Base-by-base conservation (phyloP, 2,888 invertebrate species). In the Agonopterix heracliana region DNA sequence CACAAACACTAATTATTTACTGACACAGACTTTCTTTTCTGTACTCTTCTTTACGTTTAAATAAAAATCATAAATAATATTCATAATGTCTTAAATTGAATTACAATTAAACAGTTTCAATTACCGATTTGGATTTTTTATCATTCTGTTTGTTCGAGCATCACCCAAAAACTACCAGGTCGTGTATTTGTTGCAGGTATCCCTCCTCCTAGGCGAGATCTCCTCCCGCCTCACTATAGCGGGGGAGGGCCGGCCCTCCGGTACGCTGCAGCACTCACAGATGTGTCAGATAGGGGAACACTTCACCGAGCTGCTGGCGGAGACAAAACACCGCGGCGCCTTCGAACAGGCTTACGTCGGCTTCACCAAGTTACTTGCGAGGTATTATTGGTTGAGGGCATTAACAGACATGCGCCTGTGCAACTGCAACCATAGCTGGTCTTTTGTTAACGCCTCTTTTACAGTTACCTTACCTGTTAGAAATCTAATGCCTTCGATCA, bases 281-380 rank as follows among this genome's bases (percentile, higher is more conserved):
- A 71, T 95, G 46, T 52, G 81, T 1, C 64, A 73, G 26, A 91
- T 95, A 42, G 94, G 94, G 0, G 90, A 91, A 26, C 92, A 93
- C 67, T 92, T 95, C 66, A 90, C 92, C 0, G 65, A 80, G 3
- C 80, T 95, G 36, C 89, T 96, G 17, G 83, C 91, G 0, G 91
- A 92, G 71, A 95, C 96, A 0, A 96, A 96, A 74, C 99, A 99
- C 80, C 90, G 98, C 52, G 99, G 99, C 1, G 98, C 98, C n/a
- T 98, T 98, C 78, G 98, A 99, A 72, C 96, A 98, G 78, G 97
- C 96, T 0, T 96, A 96, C 69, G 92, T 96, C 9, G 98, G 97
- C 0, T 98, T 98, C 81, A 91, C 92, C 1, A 91, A 92, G 64
- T 82, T 97, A 44, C 93, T 96, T 57, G 80, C 90, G 0, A 90